These are phyloP conservation scores for Pluvialis apricaria DNA, from an alignment of 2,113 vertebrate genomes.

Conservation along the genomic window DNA sequence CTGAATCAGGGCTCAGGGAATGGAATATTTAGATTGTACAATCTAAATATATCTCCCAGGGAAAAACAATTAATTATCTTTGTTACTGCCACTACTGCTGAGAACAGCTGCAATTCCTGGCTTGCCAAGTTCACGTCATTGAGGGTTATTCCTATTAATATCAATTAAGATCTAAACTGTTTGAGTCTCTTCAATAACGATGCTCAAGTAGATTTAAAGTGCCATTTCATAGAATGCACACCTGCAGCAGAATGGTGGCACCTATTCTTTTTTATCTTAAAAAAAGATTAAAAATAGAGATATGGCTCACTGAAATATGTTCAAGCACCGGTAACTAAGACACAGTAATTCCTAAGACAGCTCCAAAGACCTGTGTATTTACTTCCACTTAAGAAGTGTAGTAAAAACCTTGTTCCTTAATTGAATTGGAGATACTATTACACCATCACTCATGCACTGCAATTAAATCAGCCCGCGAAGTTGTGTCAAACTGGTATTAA, in stretches of 20 bases:
- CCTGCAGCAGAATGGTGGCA: neutral
- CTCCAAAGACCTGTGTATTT: neutral
- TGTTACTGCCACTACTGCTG: conserved; percentile 21
- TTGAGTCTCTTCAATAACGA: neutral
- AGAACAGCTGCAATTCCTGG: conserved; percentile 57
- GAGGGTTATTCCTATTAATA: conserved; percentile 59
- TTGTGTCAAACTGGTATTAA: neutral
- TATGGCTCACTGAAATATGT: neutral
- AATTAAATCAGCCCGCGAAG: neutral
- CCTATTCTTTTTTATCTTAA: neutral
- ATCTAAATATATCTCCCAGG: conserved; percentile 43
- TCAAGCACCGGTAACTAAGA: accelerated
- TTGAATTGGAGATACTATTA: neutral
- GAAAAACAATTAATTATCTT: conserved; percentile 65
- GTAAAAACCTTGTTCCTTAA: neutral
- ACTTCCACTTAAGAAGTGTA: neutral
- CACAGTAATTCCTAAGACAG: neutral
- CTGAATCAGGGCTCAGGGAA: conserved; percentile 6
- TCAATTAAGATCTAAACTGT: conserved; percentile 52
- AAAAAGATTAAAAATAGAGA: neutral
- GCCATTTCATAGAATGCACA: neutral
- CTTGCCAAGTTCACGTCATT: conserved; percentile 33
- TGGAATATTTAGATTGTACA: conserved; percentile 3
- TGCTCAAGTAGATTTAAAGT: neutral
- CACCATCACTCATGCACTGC: neutral